phyloP scores from a whole-genome alignment of 2,113 vertebrate genomes.

The Perccottus glenii region DNA sequence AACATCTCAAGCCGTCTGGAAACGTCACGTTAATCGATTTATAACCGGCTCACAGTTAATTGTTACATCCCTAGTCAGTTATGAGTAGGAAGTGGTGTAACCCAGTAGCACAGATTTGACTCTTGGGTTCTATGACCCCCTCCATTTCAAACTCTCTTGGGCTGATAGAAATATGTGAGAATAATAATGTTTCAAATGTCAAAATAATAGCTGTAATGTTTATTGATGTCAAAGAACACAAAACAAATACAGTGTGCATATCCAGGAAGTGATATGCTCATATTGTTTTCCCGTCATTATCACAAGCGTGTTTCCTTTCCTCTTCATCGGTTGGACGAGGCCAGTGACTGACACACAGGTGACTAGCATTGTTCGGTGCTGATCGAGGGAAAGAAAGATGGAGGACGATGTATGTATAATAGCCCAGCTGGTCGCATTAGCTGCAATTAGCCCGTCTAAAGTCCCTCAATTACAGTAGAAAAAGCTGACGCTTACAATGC shows the following conservation, averaged over 20 bases:
- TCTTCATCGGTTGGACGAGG: constrained; percentile 55
- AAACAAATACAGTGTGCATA: neutral
- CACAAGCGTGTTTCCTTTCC: constrained; percentile 43
- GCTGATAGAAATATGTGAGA: too few species aligned
- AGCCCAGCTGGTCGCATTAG: constrained; percentile 74
- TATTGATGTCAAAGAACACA: neutral
- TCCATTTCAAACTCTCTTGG: too few species aligned
- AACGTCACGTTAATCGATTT: too few species aligned
- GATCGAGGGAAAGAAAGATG: constrained; percentile 59
- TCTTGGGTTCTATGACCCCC: too few species aligned
- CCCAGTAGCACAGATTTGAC: too few species aligned
- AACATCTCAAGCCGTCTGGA: too few species aligned
- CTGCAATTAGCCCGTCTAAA: constrained; percentile 80
- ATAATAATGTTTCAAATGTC: neutral
- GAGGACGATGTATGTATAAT: constrained; percentile 77
- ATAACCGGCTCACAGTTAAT: too few species aligned
- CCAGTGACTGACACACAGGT: constrained; percentile 61
- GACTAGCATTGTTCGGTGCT: constrained; percentile 55
- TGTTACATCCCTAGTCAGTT: too few species aligned
- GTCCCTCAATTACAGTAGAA: constrained; percentile 79
- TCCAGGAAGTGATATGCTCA: constrained; percentile 15
- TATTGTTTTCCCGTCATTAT: constrained; percentile 61
- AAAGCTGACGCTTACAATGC: constrained; percentile 66
- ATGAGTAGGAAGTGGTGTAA: too few species aligned
- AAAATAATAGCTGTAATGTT: neutral